phyloP scores from a whole-genome alignment of 1,140 invertebrate genomes.

The honey bee (Apis mellifera) region Amel_HAv3.1 CM009945.2:6861501-6862000 shows the following conservation, averaged over 20 bases:
- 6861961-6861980: not conserved
- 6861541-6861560: conserved; percentile 49
- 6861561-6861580: conserved; percentile 4
- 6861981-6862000: not conserved
- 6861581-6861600: not conserved
- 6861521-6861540: conserved; percentile 49
- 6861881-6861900: no score
- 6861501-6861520: conserved; percentile 64
- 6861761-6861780: no score
- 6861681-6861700: not conserved
- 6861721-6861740: no score
- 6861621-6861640: not conserved
- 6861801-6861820: not conserved
- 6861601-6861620: not conserved
- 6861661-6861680: not conserved
- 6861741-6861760: no score
- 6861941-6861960: not conserved
- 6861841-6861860: no score
- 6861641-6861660: conserved; percentile 13
- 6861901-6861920: no score
- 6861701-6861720: no score
- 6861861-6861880: no score
- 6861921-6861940: not conserved
- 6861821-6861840: no score
- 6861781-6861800: no score